A percentile compares a stretch with the other conserved stretches of the same genome.
Evolutionary conservation across 2,888 invertebrate genomes (phyloP).

Genomic region (Endotricha flammealis): DNA sequence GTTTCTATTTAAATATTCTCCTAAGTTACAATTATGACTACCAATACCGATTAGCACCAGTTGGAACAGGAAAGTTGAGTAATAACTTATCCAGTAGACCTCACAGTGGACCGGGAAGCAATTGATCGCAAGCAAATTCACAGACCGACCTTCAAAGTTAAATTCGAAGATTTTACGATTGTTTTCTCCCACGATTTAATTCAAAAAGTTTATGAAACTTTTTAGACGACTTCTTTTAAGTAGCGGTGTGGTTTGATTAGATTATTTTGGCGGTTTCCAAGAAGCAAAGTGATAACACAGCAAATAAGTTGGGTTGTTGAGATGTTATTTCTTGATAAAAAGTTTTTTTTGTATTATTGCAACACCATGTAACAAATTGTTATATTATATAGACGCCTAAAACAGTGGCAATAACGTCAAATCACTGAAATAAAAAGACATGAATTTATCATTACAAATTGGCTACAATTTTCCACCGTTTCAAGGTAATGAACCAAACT

Average conservation of each 20-base stretch:
- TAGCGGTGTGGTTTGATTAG: background rate
- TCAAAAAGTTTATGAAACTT: conserved; percentile 2
- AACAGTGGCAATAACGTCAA: too few relatives aligned
- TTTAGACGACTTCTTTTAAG: background rate
- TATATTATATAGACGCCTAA: too few relatives aligned
- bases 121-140: conserved; percentile 1
- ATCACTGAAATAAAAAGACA: too few relatives aligned
- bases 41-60: conserved; percentile 1
- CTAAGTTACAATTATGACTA: background rate
- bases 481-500: too few relatives aligned
- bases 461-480: too few relatives aligned
- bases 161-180: conserved; percentile 7
- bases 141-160: conserved; percentile 2
- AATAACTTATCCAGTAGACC: conserved; percentile 5
- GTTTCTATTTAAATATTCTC: too few relatives aligned
- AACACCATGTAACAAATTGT: too few relatives aligned
- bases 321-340: too few relatives aligned
- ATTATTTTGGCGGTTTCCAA: background rate
- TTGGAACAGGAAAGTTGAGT: background rate
- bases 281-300: background rate
- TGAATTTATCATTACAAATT: too few relatives aligned
- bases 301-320: too few relatives aligned
- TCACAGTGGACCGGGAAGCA: background rate
- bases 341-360: too few relatives aligned
- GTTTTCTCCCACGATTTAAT: background rate